Percentiles rank a stretch among this genome's conserved stretches.
These are phyloP conservation scores for Micrasema longulum DNA, from an alignment of 1,140 invertebrate genomes.

Conservation along the genomic window DNA sequence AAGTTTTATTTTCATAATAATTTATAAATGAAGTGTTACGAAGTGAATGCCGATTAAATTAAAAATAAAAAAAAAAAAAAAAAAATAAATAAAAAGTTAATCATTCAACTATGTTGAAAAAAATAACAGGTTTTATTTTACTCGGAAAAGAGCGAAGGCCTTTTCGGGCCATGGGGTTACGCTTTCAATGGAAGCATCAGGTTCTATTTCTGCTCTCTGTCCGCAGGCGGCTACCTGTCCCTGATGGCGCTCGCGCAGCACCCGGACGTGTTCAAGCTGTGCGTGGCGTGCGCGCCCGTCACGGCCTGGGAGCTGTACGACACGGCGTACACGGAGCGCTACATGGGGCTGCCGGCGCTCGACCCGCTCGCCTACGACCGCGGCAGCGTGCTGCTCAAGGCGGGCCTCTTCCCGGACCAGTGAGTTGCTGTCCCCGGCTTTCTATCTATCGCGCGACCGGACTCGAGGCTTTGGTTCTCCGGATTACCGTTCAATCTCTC, in stretches of 20 bases:
- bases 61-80: no score
- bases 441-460: background rate
- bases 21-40: no score
- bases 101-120: no score
- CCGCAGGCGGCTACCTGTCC: conserved; percentile 85
- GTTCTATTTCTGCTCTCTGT: background rate
- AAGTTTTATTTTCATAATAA: no score
- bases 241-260: conserved; percentile 87
- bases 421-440: conserved; percentile 68
- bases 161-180: no score
- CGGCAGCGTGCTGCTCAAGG: conserved; percentile 68
- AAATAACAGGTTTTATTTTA: no score
- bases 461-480: no score
- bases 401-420: conserved; percentile 92
- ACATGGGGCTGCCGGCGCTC: conserved; percentile 89
- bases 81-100: no score
- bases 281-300: conserved; percentile 96
- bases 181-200: no score
- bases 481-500: no score
- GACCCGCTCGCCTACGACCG: conserved; percentile 59
- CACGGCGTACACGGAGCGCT: conserved; percentile 97
- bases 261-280: conserved; percentile 87
- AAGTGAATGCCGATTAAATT: no score
- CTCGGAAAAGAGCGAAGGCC: no score
- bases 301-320: conserved; percentile 94